Evolutionary conservation across 2,888 invertebrate genomes (phyloP).

Genomic region (Thymelicus lineola): DNA sequence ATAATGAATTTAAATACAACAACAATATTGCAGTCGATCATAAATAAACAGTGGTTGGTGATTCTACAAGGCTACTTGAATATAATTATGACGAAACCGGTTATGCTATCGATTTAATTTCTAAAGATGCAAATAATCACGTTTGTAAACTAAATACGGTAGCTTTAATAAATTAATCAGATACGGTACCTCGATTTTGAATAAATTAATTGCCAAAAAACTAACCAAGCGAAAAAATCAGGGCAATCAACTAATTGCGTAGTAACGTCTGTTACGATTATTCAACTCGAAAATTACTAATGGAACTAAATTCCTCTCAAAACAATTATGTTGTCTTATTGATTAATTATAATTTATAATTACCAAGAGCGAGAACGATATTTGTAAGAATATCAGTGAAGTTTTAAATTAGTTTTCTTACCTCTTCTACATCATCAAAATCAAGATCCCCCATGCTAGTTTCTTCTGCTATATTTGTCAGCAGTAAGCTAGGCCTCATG

Average conservation of each 20-base stretch:
- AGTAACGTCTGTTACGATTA: too few relatives aligned
- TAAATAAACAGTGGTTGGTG: neutral
- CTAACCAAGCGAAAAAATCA: neutral
- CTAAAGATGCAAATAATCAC: neutral
- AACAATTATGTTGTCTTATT: too few relatives aligned
- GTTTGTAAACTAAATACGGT: conserved; percentile 5
- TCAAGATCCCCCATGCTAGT: conserved; percentile 56
- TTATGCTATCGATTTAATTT: neutral
- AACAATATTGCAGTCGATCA: neutral
- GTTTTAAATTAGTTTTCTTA: conserved; percentile 52
- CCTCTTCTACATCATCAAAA: conserved; percentile 66
- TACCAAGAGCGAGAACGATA: neutral
- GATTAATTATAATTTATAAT: neutral
- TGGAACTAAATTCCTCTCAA: too few relatives aligned
- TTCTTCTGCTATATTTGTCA: conserved; percentile 77
- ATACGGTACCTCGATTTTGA: neutral
- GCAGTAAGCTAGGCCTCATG: conserved; percentile 70
- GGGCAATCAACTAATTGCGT: neutral
- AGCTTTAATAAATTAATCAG: neutral
- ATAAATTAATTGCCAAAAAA: neutral
- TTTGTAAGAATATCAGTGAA: neutral
- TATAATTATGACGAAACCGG: conserved; percentile 1
- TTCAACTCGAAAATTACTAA: too few relatives aligned
- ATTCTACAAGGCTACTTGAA: conserved; percentile 1
- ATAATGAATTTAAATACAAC: neutral